Evolutionary conservation across 2,797 vertebrate species (phyloP).

Genomic region (Luscinia megarhynchos): DNA sequence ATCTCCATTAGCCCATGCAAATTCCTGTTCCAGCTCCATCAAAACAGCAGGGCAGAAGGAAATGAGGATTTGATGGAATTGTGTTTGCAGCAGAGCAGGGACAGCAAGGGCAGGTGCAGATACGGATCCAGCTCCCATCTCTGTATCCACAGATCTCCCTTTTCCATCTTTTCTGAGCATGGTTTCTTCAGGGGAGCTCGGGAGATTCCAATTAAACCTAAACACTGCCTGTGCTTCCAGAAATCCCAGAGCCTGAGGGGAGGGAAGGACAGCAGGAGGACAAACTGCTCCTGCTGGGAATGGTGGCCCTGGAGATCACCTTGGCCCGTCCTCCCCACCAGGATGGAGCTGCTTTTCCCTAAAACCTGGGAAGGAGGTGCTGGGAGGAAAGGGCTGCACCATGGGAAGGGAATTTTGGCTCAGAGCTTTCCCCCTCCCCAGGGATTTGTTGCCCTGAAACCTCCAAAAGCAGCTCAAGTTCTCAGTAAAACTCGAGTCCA

Average conservation of each 20-base stretch:
- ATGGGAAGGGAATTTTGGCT: neutral
- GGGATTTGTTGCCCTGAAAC: neutral
- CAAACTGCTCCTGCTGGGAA: neutral
- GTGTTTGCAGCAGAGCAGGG: neutral
- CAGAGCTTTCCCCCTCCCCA: neutral
- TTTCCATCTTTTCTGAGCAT: neutral
- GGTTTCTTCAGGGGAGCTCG: neutral
- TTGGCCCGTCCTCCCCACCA: fast-evolving
- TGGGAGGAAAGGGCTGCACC: neutral
- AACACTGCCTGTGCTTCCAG: neutral
- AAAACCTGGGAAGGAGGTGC: neutral
- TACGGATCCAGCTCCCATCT: neutral
- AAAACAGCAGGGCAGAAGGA: neutral
- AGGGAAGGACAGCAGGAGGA: neutral
- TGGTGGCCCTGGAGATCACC: neutral
- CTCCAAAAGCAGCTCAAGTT: neutral
- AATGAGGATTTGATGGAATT: slow-evolving; percentile 33
- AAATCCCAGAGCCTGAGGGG: neutral
- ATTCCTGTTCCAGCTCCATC: neutral
- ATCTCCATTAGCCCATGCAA: neutral
- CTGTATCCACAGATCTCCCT: neutral
- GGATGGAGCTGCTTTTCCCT: neutral
- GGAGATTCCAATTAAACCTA: neutral
- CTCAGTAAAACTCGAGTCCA: neutral
- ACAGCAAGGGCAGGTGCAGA: neutral